Evolutionary conservation across 2,888 invertebrate genomes (phyloP).

Genomic region (Parascotia fuliginaria): DNA sequence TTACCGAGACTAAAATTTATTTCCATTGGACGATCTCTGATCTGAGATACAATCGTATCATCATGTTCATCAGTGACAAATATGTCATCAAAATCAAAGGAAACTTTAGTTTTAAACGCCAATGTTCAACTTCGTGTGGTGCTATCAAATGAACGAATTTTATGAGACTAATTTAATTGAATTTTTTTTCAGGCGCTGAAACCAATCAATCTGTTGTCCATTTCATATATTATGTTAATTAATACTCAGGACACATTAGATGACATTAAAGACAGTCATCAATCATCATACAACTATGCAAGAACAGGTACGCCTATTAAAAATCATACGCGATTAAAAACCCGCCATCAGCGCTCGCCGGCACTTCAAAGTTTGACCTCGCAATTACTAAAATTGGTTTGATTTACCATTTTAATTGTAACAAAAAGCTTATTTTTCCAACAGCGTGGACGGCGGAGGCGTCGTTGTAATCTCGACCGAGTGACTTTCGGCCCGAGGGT

Average conservation of each 20-base stretch:
- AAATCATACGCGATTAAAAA: constrained; percentile 74
- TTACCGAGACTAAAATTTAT: too few relatives aligned
- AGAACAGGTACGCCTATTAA: constrained; percentile 61
- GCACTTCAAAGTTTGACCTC: constrained; percentile 82
- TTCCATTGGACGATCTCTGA: too few relatives aligned
- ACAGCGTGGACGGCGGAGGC: constrained; percentile 64
- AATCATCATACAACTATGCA: constrained; percentile 48
- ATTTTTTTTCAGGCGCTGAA: constrained; percentile 29
- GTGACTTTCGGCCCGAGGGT: constrained; percentile 81
- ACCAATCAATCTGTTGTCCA: constrained; percentile 48
- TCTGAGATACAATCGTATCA: too few relatives aligned
- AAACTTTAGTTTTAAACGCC: not conserved
- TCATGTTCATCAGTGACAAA: too few relatives aligned
- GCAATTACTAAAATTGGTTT: constrained; percentile 86
- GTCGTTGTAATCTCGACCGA: constrained; percentile 82
- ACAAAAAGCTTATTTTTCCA: constrained; percentile 84
- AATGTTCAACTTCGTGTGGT: not conserved
- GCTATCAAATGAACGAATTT: constrained; percentile 13
- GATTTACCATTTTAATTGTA: constrained; percentile 86
- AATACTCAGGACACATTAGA: constrained; percentile 19
- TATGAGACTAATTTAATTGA: constrained; percentile 5
- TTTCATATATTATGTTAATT: constrained; percentile 30
- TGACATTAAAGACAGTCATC: constrained; percentile 19
- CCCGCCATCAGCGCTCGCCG: constrained; percentile 63
- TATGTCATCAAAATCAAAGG: not conserved